Evolutionary conservation across 2,113 vertebrate species (phyloP), one percentile per base, ranked within the genome.

Genomic region (Peucedramus taeniatus): DNA sequence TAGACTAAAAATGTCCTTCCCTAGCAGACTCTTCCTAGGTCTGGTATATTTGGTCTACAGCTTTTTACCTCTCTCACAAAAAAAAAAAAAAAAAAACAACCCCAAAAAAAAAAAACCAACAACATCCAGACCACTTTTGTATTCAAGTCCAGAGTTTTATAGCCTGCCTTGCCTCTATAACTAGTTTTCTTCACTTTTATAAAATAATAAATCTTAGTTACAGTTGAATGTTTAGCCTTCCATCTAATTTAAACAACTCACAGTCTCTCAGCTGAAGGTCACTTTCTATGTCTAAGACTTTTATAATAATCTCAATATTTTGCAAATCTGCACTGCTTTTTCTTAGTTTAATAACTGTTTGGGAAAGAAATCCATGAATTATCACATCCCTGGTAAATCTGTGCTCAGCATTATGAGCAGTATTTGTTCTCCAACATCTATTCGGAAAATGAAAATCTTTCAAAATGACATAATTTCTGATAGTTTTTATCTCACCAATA

Each of bases 401-500:
- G 33, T 4, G 2, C 39, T 10, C 35, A 44, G 80, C 27, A 66
- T 90, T 89, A 95, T 2, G 2, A 80, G 64, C 21, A 59, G 42
- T 74, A 93, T 81, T 96, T 95, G 59, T 71, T 80, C 86, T 91
- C 59, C 44, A 87, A 37, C 28, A 68, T 56, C 72, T 75, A 81
- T 60, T 31, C 64, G 40, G 51, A 81, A 51, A 87, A 84, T 21
- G 7, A 77, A 89, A 92, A 87, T 71, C 77, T 84, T 49, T 71
- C 76, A 78, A 87, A 93, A 92, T 66, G 10, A 80, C 71, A 77
- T 39, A 42, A 78, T 81, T 86, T 89, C 78, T 70, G 37, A 35
- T 66, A 57, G 50, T 83, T 92, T 93, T 95, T 94, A 93, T 90
- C 93, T 84, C 80, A 44, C 86, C 49, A 92, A 90, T 92, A 94